Percentiles rank a stretch among this genome's conserved stretches.
These are phyloP conservation scores for Dissostichus mawsoni DNA, from an alignment of 2,113 vertebrate genomes.

Conservation along the genomic window DNA sequence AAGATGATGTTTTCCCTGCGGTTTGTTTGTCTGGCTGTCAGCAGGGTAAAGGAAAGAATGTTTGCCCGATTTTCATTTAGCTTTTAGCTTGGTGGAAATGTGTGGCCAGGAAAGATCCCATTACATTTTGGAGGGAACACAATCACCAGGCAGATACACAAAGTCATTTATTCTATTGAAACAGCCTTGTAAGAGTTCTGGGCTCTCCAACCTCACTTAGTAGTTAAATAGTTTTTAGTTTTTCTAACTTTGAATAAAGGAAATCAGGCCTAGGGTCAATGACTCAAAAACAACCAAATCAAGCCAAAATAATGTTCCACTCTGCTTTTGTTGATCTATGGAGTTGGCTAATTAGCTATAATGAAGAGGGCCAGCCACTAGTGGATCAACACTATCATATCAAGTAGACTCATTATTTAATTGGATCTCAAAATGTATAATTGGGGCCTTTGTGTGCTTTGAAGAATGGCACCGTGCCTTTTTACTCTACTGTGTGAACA, in stretches of 20 bases:
- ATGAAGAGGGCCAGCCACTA: background rate
- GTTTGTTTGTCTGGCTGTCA: too few relatives aligned
- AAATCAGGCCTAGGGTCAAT: background rate
- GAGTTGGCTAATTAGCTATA: background rate
- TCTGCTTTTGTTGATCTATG: background rate
- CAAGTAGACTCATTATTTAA: background rate
- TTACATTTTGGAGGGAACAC: too few relatives aligned
- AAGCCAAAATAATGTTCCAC: slow-evolving; percentile 9
- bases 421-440: background rate
- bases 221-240: background rate
- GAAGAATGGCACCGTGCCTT: background rate
- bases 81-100: too few relatives aligned
- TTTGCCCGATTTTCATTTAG: too few relatives aligned
- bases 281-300: background rate
- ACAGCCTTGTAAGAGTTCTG: too few relatives aligned
- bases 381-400: background rate
- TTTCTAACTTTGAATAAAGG: background rate
- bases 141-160: too few relatives aligned
- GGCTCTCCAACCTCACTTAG: too few relatives aligned
- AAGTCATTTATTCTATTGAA: too few relatives aligned
- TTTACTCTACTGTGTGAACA: too few relatives aligned
- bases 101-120: too few relatives aligned
- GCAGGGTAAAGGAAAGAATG: too few relatives aligned
- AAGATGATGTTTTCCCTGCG: too few relatives aligned
- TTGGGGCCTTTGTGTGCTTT: background rate